These are phyloP conservation scores for Lochmaea crataegi DNA, from an alignment of 2,888 invertebrate species.

Conservation along the genomic window DNA sequence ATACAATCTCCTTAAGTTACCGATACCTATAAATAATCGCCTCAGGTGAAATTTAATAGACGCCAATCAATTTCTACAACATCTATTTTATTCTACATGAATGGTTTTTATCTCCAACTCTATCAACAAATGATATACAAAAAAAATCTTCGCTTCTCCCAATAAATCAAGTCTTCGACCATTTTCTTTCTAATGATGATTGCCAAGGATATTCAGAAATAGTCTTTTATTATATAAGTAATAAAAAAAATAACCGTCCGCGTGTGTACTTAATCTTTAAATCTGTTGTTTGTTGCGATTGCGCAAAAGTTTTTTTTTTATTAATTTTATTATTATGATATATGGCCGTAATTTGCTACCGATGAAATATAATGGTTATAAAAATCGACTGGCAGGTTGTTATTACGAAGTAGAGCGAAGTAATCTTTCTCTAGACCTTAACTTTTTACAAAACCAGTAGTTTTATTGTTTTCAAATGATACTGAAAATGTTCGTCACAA, in stretches of 20 bases:
- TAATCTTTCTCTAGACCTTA: neutral
- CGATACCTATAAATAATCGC: constrained; percentile 23
- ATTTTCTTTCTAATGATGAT: constrained; percentile 22
- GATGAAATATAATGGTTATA: constrained; percentile 5
- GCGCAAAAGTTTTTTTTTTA: constrained; percentile 11
- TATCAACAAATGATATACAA: constrained; percentile 23
- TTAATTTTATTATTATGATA: constrained; percentile 18
- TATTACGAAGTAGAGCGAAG: neutral
- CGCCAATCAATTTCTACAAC: constrained; percentile 38
- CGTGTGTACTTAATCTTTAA: neutral
- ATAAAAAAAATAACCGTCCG: constrained; percentile 14
- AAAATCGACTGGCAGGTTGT: constrained; percentile 10
- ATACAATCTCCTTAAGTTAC: constrained; percentile 9
- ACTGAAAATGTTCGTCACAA: too few relatives aligned
- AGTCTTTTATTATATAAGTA: constrained; percentile 15
- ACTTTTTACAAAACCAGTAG: neutral
- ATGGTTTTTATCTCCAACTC: constrained; percentile 30
- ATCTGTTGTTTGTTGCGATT: neutral
- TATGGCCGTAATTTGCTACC: constrained; percentile 17
- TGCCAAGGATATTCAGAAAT: constrained; percentile 22
- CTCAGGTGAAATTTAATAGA: constrained; percentile 30
- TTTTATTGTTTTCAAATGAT: neutral
- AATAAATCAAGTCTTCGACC: constrained; percentile 29
- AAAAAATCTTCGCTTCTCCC: constrained; percentile 19
- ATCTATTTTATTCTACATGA: constrained; percentile 33